A percentile compares a stretch with the other conserved stretches of the same genome.
phyloP scores from a whole-genome alignment of 2,888 invertebrate species.

The Chironomus tentans region DNA sequence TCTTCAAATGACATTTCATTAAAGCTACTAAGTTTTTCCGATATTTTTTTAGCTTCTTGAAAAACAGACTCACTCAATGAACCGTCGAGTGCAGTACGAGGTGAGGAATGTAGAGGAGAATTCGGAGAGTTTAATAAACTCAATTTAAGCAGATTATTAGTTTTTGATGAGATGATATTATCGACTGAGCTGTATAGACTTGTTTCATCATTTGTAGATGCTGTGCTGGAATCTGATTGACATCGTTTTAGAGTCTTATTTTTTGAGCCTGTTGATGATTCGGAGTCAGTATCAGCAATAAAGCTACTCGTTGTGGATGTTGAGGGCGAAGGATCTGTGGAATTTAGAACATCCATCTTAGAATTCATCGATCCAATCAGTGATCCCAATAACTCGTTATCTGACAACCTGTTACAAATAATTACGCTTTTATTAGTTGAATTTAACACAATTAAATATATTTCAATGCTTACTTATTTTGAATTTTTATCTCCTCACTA shows the following conservation, averaged over 20 bases:
- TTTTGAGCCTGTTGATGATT: neutral
- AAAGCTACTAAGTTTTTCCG: neutral
- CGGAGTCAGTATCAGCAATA: neutral
- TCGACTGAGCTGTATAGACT: neutral
- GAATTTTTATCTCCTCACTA: neutral
- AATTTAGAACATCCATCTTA: too few species aligned
- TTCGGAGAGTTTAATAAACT: constrained; percentile 14
- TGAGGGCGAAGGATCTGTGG: too few species aligned
- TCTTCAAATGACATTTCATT: constrained; percentile 9
- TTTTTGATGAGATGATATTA: neutral
- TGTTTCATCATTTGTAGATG: neutral
- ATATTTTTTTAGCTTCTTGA: neutral
- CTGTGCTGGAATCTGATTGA: neutral
- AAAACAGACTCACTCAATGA: neutral
- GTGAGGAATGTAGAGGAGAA: constrained; percentile 5
- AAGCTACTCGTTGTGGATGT: too few species aligned
- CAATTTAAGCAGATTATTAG: neutral
- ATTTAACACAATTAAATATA: neutral
- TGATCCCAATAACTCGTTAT: neutral
- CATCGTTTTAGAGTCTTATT: neutral
- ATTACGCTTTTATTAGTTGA: neutral
- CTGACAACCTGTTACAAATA: neutral
- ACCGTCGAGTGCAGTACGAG: neutral
- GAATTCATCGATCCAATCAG: too few species aligned
- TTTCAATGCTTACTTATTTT: neutral